Evolutionary conservation across 2,113 vertebrate genomes (phyloP), one percentile per base, ranked within the genome.

Genomic region (Polyodon spathula): DNA sequence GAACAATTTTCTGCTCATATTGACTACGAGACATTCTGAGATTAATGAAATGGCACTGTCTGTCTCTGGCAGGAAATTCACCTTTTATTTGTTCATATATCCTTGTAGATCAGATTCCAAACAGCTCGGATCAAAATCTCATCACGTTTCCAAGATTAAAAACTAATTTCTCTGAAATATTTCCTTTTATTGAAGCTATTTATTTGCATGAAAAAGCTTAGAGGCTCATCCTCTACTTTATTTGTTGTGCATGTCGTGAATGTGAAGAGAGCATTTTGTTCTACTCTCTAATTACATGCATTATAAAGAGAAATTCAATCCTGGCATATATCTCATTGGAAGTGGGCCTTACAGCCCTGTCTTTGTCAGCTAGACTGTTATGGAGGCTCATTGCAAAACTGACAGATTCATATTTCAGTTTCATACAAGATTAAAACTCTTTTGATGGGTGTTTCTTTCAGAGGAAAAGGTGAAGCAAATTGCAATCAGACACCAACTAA

Each of bases 131-230:
- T 95, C 90, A 91, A 86, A 91, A 88, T 87, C 90, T 92, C 88
- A 94, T 94, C 89, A 89, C 84, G 85, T 86, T 82, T 71, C 78
- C 72, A 76, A 92, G 88, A 97, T 95, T 97, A 95, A 94, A 97
- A 94, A 88, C 87, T 86, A 88, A 93, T 95, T 90, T 92, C 88
- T 90, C 88, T 77, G 79, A 82, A 78, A 78, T 73, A 76, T 72
- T 61, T 76, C 72, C 54, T 71, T 71, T 82, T 86, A 89, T 87
- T 84, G 87, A 88, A 90, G 84, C 77, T 82, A 90, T 91, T 91
- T 89, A 83, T 90, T 91, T 88, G 89, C 93, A 93, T 96, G 92
- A 88, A 89, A 84, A 79, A 86, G 78, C 74, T 69, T 78, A 82
- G 86, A 84, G 72, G 71, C 76, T 77, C 74, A 71, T 81, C 80